Evolutionary conservation across 2,797 vertebrate species (phyloP).

Genomic region (Gephyroberyx darwinii): DNA sequence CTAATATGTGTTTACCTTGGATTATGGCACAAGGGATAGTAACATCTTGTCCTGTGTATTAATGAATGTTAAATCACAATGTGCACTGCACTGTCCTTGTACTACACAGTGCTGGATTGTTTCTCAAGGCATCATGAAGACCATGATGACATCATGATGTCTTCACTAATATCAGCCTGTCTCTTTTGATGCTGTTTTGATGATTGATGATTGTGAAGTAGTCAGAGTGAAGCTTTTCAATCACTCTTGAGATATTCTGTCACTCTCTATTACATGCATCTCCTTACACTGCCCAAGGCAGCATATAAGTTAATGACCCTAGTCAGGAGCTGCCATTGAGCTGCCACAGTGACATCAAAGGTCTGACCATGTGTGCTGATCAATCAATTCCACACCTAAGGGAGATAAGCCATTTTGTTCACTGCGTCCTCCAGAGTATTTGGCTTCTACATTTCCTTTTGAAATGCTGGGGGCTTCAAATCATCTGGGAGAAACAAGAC

Average conservation of each 20-base stretch:
- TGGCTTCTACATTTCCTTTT: not conserved
- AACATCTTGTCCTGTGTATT: too few species aligned
- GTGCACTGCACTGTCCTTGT: not conserved
- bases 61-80: not conserved
- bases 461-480: not conserved
- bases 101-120: not conserved
- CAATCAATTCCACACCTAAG: constrained; percentile 25
- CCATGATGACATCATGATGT: not conserved
- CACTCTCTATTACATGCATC: constrained; percentile 42
- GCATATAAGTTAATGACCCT: constrained; percentile 40
- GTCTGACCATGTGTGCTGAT: constrained; percentile 31
- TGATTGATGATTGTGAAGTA: constrained; percentile 38
- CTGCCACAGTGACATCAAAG: constrained; percentile 25
- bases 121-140: not conserved
- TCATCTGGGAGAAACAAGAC: not conserved
- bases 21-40: too few species aligned
- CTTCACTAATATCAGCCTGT: constrained; percentile 25
- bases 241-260: constrained; percentile 41
- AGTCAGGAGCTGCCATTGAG: constrained; percentile 33
- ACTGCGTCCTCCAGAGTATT: constrained; percentile 2
- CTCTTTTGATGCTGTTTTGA: constrained; percentile 9
- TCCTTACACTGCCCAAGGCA: constrained; percentile 11
- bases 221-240: constrained; percentile 30
- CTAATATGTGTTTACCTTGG: too few species aligned
- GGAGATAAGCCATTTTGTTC: constrained; percentile 17